Evolutionary conservation across 2,888 invertebrate genomes (phyloP).

Genomic region (Cataglyphis livida): DNA sequence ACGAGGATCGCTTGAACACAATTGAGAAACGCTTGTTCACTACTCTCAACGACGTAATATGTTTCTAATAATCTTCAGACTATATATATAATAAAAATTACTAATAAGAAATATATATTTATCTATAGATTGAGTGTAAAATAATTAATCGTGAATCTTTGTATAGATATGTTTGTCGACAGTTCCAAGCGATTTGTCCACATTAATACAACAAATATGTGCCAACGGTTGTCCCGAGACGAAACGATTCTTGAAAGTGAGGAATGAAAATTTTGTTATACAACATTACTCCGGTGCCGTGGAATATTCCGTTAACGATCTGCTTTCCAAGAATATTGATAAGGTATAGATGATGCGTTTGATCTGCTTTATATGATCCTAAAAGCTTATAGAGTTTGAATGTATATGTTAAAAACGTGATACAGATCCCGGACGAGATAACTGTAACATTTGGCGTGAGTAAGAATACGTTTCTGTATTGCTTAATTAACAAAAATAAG

Average conservation of each 20-base stretch:
- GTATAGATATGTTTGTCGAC: slow-evolving; percentile 74
- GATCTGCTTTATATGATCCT: neutral
- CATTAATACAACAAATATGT: slow-evolving; percentile 33
- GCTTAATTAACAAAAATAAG: slow-evolving; percentile 67
- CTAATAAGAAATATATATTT: too few species aligned
- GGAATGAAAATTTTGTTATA: slow-evolving; percentile 80
- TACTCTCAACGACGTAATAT: slow-evolving; percentile 82
- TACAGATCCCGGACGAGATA: slow-evolving; percentile 77
- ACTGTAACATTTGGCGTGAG: slow-evolving; percentile 71
- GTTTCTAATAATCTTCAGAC: neutral
- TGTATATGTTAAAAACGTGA: neutral
- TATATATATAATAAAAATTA: neutral
- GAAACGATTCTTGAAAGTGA: slow-evolving; percentile 41
- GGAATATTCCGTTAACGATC: slow-evolving; percentile 80
- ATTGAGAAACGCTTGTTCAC: slow-evolving; percentile 81
- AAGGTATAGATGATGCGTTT: slow-evolving; percentile 76
- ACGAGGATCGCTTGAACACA: slow-evolving; percentile 77
- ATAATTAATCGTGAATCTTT: neutral
- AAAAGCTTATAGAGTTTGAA: neutral
- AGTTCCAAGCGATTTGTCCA: slow-evolving; percentile 33
- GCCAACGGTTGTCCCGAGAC: slow-evolving; percentile 14
- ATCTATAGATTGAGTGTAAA: too few species aligned
- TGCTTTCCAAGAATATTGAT: slow-evolving; percentile 84
- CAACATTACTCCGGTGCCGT: slow-evolving; percentile 84
- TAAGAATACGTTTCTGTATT: slow-evolving; percentile 77